Conservation (phyloP, 1,140 invertebrate species). For the Papilio helenus region DNA sequence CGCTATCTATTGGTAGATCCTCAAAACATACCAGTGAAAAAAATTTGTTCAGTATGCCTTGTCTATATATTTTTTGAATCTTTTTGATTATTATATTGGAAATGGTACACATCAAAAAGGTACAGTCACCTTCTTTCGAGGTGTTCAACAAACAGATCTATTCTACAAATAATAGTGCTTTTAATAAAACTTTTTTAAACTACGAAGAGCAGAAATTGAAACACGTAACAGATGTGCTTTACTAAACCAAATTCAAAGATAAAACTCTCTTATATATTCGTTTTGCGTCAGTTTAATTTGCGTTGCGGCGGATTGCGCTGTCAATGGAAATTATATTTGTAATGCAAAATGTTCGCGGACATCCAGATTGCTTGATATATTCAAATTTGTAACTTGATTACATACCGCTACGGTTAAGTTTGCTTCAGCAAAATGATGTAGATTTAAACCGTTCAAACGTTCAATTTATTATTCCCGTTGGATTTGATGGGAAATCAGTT, state of each 20-base stretch:
- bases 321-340: conserved; percentile 10
- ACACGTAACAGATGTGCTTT: conserved; percentile 3
- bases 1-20: no score
- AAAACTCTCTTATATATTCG: conserved; percentile 5
- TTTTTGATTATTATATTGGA: no score
- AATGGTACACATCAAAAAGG: no score
- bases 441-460: neutral
- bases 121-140: no score
- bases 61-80: no score
- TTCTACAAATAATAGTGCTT: neutral
- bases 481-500: neutral
- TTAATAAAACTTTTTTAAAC: neutral
- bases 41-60: no score
- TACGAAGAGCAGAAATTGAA: neutral
- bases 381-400: neutral
- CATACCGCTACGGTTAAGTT: neutral
- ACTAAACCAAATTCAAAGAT: neutral
- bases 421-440: neutral
- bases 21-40: no score
- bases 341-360: conserved; percentile 8
- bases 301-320: neutral
- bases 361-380: conserved; percentile 2
- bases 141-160: neutral
- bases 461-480: neutral
- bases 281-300: neutral